A percentile compares a stretch with the other conserved stretches of the same genome.
phyloP scores from a whole-genome alignment of 2,113 vertebrate species.

The Misgurnus anguillicaudatus region DNA sequence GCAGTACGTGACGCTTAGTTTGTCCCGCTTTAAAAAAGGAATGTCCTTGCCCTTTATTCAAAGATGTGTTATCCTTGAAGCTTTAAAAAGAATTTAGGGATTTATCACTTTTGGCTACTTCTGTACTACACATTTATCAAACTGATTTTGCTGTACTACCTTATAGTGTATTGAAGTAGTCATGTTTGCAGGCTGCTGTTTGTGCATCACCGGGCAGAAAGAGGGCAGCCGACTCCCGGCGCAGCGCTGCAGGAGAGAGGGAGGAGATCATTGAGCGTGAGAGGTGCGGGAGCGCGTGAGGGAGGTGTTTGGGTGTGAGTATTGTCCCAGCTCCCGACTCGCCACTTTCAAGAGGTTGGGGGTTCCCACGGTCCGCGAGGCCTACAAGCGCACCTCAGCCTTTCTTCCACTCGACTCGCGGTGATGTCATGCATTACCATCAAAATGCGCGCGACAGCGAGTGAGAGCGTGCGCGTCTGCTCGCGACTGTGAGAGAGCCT shows the following conservation, averaged over 20 bases:
- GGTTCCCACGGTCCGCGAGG: slow-evolving; percentile 81
- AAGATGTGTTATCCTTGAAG: too few relatives aligned
- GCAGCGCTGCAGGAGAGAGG: slow-evolving; percentile 28
- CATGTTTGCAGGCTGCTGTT: too few relatives aligned
- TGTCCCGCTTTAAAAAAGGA: too few relatives aligned
- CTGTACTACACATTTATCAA: too few relatives aligned
- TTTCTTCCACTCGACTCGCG: slow-evolving; percentile 54
- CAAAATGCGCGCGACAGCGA: slow-evolving; percentile 79
- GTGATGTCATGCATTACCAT: slow-evolving; percentile 86
- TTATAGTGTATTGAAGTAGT: too few relatives aligned
- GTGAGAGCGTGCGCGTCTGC: slow-evolving; percentile 57
- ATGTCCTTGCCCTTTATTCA: too few relatives aligned
- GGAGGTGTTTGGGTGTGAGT: slow-evolving; percentile 78
- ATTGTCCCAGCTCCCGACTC: slow-evolving; percentile 79
- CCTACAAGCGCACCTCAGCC: slow-evolving; percentile 74
- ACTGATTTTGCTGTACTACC: too few relatives aligned
- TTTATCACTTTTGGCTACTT: too few relatives aligned
- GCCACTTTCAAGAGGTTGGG: slow-evolving; percentile 76
- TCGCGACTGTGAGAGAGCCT: slow-evolving; percentile 28
- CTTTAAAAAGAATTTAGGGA: too few relatives aligned
- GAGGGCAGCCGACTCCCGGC: slow-evolving; percentile 49
- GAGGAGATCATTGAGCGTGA: slow-evolving; percentile 47
- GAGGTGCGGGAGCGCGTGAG: slow-evolving; percentile 63
- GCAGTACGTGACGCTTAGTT: too few relatives aligned
- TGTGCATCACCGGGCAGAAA: slow-evolving; percentile 57